These are phyloP conservation scores for Numida meleagris DNA, from an alignment of 2,113 vertebrate species.

Conservation along the genomic window DNA sequence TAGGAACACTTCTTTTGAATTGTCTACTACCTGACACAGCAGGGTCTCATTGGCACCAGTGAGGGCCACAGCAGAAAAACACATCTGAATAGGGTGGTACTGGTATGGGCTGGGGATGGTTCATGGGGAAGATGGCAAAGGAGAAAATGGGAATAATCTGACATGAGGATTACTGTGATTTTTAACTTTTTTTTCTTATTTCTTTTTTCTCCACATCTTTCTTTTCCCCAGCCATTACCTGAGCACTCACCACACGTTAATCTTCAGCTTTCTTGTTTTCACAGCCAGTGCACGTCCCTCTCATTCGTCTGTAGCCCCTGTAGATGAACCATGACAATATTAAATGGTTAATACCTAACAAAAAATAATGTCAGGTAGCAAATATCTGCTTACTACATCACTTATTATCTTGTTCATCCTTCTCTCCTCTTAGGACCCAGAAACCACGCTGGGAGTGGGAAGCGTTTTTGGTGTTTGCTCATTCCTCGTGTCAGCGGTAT, in stretches of 20 bases:
- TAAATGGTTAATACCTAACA: background rate
- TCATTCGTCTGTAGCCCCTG: background rate
- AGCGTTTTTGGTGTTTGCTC: background rate
- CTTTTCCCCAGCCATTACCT: background rate
- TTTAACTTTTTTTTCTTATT: background rate
- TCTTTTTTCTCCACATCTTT: background rate
- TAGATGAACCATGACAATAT: background rate
- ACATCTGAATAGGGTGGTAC: background rate
- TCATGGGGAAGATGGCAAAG: background rate
- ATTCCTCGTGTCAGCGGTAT: constrained; percentile 6
- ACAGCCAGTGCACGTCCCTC: background rate
- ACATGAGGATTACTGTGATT: background rate
- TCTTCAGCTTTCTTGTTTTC: constrained; percentile 25
- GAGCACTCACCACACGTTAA: background rate
- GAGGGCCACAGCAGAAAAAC: background rate
- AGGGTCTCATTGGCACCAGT: background rate
- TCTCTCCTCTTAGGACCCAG: background rate
- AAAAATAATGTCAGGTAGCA: background rate
- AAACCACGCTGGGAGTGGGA: background rate
- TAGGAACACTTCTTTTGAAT: background rate
- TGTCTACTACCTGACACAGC: background rate
- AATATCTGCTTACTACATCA: background rate
- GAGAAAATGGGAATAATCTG: background rate
- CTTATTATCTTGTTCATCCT: background rate
- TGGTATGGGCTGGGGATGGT: background rate